These are phyloP conservation scores for Stomorhina lunata DNA, from an alignment of 2,888 invertebrate genomes.

Conservation along the genomic window DNA sequence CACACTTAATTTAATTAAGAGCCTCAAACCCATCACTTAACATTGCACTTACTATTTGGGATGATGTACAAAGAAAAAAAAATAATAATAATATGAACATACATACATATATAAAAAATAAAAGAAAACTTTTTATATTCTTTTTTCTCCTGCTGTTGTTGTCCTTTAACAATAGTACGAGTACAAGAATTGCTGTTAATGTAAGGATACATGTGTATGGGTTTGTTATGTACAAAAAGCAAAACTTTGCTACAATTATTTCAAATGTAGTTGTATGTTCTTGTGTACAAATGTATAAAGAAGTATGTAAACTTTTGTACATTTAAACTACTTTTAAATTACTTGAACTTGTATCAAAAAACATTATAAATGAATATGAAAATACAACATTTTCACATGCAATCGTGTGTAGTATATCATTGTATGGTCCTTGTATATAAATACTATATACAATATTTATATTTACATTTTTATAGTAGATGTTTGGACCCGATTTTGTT, in stretches of 20 bases:
- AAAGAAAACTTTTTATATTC: background rate
- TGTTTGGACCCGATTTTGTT: too few species aligned
- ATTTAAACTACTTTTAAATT: constrained; percentile 50
- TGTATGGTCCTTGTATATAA: background rate
- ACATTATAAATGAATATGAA: background rate
- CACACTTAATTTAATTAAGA: constrained; percentile 61
- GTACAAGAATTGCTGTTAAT: constrained; percentile 5
- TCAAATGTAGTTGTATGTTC: background rate
- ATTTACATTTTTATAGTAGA: background rate
- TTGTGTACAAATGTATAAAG: background rate
- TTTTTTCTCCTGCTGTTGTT: too few species aligned
- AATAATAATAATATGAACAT: too few species aligned
- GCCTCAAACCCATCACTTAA: constrained; percentile 53
- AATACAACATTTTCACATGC: background rate
- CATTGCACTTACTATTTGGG: constrained; percentile 53
- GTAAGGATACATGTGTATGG: background rate
- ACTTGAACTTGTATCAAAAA: constrained; percentile 39
- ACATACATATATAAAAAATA: too few species aligned
- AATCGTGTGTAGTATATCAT: background rate
- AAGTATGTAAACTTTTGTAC: background rate
- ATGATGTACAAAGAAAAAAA: constrained; percentile 18
- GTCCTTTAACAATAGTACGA: background rate
- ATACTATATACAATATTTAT: background rate
- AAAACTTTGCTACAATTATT: constrained; percentile 1
- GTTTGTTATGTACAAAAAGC: background rate